Evolutionary conservation across 2,888 invertebrate species (phyloP), one percentile per base, ranked within the genome.

Genomic region (Scaptomyza caliginosa): DNA sequence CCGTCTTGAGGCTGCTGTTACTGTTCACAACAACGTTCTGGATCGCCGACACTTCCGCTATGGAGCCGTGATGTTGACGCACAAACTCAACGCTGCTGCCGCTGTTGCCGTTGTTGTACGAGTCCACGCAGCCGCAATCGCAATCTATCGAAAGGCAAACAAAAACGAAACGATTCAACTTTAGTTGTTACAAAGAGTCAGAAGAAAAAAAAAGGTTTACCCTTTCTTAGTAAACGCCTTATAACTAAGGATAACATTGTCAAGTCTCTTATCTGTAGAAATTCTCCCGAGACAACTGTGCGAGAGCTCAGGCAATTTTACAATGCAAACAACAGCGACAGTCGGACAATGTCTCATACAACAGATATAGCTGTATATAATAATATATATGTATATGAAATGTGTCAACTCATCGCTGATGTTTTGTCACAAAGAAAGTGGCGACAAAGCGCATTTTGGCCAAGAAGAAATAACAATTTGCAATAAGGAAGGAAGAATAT

Each of bases 91-190:
- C 28, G 56, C 60, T 60, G 40, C 56, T 60, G 60, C 57, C 67
- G 64, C 57, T 67, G 59, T 68, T 58, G 56, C 77, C 73, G 69
- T 81, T 78, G 63, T 86, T 78, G 63, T 86, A 88, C 50, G 90
- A 82, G 74, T 91, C 91, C 74, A 90, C 88, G 77, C 92, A 92
- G 79, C 92, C 92, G 82, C 92, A 92, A 89, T 91, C 91, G 81
- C 92, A 92, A 86, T 86, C 81, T 82, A 23, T 30, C 0, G 0
- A 5, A 17, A 2, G n/a, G n/a, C n/a, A n/a, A n/a, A n/a, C n/a
- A n/a, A n/a, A n/a, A n/a, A n/a, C n/a, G n/a, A n/a, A n/a, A n/a
- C n/a, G n/a, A n/a, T n/a, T n/a, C n/a, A n/a, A n/a, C n/a, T n/a
- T n/a, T n/a, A n/a, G n/a, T n/a, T n/a, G n/a, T n/a, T n/a, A n/a